These are phyloP conservation scores for Bombus pascuorum DNA, from an alignment of 1,140 invertebrate genomes.

Conservation along the genomic window DNA sequence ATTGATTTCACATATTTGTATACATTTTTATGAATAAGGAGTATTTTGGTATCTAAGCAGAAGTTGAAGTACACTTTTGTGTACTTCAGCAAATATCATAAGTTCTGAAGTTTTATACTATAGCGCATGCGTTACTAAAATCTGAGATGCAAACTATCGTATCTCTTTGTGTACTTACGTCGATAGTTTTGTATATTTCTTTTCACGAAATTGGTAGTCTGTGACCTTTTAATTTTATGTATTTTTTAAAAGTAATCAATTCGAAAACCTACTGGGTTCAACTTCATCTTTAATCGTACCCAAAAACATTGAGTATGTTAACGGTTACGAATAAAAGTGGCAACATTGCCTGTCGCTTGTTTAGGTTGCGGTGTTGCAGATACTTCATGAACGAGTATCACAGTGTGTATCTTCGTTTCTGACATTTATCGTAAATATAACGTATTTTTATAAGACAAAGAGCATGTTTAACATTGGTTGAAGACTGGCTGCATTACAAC, in stretches of 20 bases:
- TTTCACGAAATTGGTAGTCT: slow-evolving; percentile 13
- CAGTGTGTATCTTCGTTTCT: slow-evolving; percentile 60
- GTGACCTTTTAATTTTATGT: neutral
- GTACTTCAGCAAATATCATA: slow-evolving; percentile 33
- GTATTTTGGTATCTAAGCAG: slow-evolving; percentile 12
- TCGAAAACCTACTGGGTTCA: neutral
- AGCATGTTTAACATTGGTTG: slow-evolving; percentile 37
- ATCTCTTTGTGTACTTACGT: slow-evolving; percentile 30
- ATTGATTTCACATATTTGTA: neutral
- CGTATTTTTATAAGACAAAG: slow-evolving; percentile 46
- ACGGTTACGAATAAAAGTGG: slow-evolving; percentile 50
- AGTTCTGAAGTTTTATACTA: slow-evolving; percentile 26
- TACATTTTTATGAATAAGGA: neutral
- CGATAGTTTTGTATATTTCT: slow-evolving; percentile 47
- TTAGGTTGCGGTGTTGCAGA: slow-evolving; percentile 64
- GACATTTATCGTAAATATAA: slow-evolving; percentile 60
- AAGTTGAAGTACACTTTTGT: slow-evolving; percentile 25
- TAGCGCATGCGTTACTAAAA: slow-evolving; percentile 38
- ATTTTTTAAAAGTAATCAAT: neutral
- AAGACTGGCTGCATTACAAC: slow-evolving; percentile 21
- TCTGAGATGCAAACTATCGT: slow-evolving; percentile 11
- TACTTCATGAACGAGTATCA: slow-evolving; percentile 51
- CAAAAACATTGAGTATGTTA: slow-evolving; percentile 11
- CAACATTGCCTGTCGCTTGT: slow-evolving; percentile 62
- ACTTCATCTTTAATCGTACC: slow-evolving; percentile 19